Evolutionary conservation across 2,113 vertebrate genomes (phyloP), one percentile per base, ranked within the genome.

Genomic region (Eretmochelys imbricata): DNA sequence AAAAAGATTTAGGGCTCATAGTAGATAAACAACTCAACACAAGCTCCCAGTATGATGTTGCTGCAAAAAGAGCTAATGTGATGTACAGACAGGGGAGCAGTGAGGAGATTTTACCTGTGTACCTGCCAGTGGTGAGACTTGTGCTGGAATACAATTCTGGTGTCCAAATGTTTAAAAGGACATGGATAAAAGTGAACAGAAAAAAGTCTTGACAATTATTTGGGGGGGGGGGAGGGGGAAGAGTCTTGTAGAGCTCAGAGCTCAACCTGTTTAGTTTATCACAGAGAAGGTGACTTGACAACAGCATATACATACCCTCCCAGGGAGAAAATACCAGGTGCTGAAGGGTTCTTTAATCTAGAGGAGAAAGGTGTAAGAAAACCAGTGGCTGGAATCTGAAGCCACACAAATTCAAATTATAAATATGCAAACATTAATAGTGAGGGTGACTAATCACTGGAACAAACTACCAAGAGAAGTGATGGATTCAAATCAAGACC

Each of bases 401-500:
- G 75, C 24, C 38, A 46, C 42, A 46, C 6, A 7, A 27, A 48
- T 78, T 78, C 75, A 78, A 12, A 48, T 78, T 46, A 78, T 25
- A 78, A 48, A 78, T 42, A 75, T 22, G n/a, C 42, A 46, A 24
- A 78, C 6, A 6, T 48, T 46, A 48, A 27, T 38, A 78, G 42
- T 46, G 75, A 78, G 75, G 24, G 24, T 48, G 10, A 48, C 6
- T 27, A 48, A 25, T 12, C 6, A 48, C 24, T 48, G 75, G 6
- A 78, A 48, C 65, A 7, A 85, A 75, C 38, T 1, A 1, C 48
- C 38, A 89, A 78, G 42, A 25, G 48, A 62, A 54, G 46, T 7
- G 50, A 88, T 75, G 10, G 89, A 85, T 83, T 90, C 57, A 85
- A 13, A 87, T 53, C n/a, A 65, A 85, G 84, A 80, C 13, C 8